Conservation (phyloP, 2,888 invertebrate species). For the Aleiodes leptofemur region DNA sequence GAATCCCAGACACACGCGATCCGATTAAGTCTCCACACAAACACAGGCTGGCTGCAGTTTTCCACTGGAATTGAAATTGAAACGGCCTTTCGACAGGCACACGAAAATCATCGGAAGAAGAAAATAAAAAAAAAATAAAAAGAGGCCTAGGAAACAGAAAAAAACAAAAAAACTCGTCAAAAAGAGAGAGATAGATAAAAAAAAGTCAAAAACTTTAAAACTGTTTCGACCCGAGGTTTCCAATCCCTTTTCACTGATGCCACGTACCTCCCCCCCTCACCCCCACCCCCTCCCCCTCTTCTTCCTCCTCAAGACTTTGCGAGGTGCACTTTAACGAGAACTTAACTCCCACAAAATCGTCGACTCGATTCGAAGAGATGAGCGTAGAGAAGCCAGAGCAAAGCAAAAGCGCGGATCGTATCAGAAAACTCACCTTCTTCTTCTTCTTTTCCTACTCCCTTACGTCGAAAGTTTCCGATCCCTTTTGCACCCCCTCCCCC, state of each 20-base stretch:
- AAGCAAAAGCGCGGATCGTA: conserved; percentile 46
- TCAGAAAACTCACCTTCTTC: conserved; percentile 35
- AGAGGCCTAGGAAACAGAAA: neutral
- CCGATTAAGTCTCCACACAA: conserved; percentile 34
- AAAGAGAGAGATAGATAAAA: conserved; percentile 9
- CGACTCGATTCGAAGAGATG: conserved; percentile 48
- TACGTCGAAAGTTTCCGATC: conserved; percentile 45
- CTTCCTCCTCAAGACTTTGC: conserved; percentile 27
- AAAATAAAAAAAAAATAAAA: neutral
- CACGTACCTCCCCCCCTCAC: conserved; percentile 23
- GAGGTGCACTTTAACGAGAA: conserved; percentile 50
- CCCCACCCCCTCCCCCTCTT: neutral
- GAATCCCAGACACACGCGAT: conserved; percentile 37
- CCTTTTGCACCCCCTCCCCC: conserved; percentile 20
- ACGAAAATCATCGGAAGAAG: conserved; percentile 13
- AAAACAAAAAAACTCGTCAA: conserved; percentile 13
- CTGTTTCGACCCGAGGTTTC: conserved; percentile 43
- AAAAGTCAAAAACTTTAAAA: conserved; percentile 43
- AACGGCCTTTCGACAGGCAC: conserved; percentile 28
- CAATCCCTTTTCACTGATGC: conserved; percentile 42
- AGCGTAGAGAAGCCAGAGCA: conserved; percentile 45
- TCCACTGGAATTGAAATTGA: conserved; percentile 28
- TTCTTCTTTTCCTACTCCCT: neutral
- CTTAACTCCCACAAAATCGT: conserved; percentile 51
- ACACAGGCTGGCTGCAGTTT: neutral